phyloP scores from a whole-genome alignment of 2,113 vertebrate species.

The Carassius gibelio region DNA sequence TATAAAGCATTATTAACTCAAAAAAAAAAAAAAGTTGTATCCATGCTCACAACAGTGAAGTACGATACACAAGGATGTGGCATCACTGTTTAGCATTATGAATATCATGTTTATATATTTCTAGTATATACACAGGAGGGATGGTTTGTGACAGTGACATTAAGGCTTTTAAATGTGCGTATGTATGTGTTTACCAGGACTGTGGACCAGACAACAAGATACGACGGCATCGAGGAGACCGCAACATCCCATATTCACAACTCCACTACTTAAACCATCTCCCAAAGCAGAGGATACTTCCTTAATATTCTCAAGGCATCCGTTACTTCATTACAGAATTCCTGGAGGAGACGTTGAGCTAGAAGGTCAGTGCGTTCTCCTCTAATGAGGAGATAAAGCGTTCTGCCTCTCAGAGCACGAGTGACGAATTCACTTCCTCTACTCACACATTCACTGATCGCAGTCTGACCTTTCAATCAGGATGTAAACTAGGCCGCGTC shows the following conservation, averaged over 20 bases:
- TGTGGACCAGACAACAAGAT: neutral
- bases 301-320: constrained; percentile 52
- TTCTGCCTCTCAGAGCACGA: constrained; percentile 10
- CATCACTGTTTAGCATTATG: constrained; percentile 76
- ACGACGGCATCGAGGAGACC: neutral
- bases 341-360: constrained; percentile 8
- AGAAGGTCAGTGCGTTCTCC: constrained; percentile 48
- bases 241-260: neutral
- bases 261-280: neutral
- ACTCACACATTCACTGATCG: constrained; percentile 20
- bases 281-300: neutral
- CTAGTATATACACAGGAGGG: constrained; percentile 76
- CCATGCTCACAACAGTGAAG: constrained; percentile 74
- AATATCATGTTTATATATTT: constrained; percentile 72
- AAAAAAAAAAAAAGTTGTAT: constrained; percentile 48
- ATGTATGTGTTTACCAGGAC: neutral
- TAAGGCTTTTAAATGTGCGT: constrained; percentile 75
- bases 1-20: constrained; percentile 41
- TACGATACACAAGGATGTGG: constrained; percentile 74
- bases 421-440: constrained; percentile 22
- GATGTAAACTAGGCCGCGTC: constrained; percentile 41
- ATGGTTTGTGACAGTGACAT: constrained; percentile 61
- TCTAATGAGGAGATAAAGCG: constrained; percentile 43
- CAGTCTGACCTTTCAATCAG: constrained; percentile 37
- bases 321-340: constrained; percentile 28